Evolutionary conservation across 2,888 invertebrate genomes (phyloP).

Genomic region (Minunthozetes semirufus): DNA sequence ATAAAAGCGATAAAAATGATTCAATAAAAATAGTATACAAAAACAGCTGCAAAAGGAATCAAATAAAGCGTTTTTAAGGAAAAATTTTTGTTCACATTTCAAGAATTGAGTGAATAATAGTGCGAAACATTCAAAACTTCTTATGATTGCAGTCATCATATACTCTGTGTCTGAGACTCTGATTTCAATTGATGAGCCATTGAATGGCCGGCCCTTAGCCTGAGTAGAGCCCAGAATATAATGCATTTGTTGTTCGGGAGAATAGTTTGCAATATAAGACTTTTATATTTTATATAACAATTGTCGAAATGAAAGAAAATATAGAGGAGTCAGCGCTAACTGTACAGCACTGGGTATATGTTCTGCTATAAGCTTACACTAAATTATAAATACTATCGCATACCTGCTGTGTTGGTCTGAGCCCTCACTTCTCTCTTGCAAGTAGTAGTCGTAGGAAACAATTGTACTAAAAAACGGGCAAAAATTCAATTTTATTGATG

Average conservation of each 20-base stretch:
- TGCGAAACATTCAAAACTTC: constrained; percentile 17
- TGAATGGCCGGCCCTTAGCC: constrained; percentile 10
- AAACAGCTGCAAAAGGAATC: constrained; percentile 25
- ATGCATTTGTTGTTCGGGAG: not conserved
- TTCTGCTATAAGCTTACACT: constrained; percentile 12
- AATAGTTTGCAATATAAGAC: constrained; percentile 20
- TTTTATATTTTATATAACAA: constrained; percentile 30
- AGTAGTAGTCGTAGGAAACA: not conserved
- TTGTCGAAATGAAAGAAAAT: constrained; percentile 22
- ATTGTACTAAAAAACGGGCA: not conserved
- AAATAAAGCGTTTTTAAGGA: not conserved
- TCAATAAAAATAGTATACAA: not conserved
- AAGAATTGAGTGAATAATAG: not conserved
- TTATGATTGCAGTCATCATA: constrained; percentile 30
- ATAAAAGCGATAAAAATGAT: not conserved
- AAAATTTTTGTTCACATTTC: constrained; percentile 1
- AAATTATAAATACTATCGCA: constrained; percentile 26
- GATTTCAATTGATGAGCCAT: constrained; percentile 21
- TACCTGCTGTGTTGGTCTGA: constrained; percentile 28
- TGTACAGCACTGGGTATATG: not conserved
- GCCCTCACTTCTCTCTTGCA: not conserved
- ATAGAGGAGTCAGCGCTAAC: not conserved
- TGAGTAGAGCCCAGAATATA: not conserved
- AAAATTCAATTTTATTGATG: constrained; percentile 9
- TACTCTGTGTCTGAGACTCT: not conserved